These are phyloP conservation scores for Phenganax stokvisi DNA, from an alignment of 92 coral and sea anemone genomes.

Conservation along the genomic window DNA sequence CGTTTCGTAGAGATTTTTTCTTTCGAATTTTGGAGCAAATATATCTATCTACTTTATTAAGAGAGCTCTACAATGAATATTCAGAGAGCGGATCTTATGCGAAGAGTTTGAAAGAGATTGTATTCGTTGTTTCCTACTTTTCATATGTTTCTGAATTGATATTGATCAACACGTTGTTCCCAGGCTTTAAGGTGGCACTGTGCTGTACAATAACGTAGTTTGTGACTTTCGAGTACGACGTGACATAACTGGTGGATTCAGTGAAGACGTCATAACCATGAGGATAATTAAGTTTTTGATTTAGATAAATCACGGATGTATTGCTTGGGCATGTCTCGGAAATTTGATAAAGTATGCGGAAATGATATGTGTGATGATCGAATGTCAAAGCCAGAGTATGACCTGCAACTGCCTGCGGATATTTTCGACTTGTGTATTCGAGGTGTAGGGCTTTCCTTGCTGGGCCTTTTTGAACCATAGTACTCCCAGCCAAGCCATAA, in stretches of 20 bases:
- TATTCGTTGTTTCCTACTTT: no score
- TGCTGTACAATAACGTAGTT: conserved; percentile 63
- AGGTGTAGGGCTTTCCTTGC: conserved; percentile 46
- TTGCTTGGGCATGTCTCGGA: conserved; percentile 58
- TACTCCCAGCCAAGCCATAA: conserved; percentile 98
- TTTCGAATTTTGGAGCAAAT: no score
- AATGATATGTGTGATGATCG: conserved; percentile 59
- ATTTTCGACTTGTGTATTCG: conserved; percentile 74
- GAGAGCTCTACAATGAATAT: no score
- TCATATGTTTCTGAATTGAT: conserved; percentile 23
- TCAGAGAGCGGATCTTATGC: no score
- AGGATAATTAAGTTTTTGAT: conserved; percentile 63
- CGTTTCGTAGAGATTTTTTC: no score
- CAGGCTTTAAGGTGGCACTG: conserved; percentile 34
- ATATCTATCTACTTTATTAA: no score
- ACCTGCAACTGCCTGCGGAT: conserved; percentile 96
- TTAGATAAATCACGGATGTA: conserved; percentile 66
- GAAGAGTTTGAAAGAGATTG: no score
- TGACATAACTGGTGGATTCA: conserved; percentile 57
- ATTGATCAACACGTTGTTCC: conserved; percentile 40
- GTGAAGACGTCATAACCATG: conserved; percentile 59
- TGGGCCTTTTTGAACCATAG: conserved; percentile 56
- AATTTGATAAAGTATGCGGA: conserved; percentile 58
- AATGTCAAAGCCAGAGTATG: conserved; percentile 62
- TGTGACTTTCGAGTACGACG: conserved; percentile 56